These are phyloP conservation scores for Lithophane semibrunnea DNA, from an alignment of 2,888 invertebrate genomes.

Conservation along the genomic window DNA sequence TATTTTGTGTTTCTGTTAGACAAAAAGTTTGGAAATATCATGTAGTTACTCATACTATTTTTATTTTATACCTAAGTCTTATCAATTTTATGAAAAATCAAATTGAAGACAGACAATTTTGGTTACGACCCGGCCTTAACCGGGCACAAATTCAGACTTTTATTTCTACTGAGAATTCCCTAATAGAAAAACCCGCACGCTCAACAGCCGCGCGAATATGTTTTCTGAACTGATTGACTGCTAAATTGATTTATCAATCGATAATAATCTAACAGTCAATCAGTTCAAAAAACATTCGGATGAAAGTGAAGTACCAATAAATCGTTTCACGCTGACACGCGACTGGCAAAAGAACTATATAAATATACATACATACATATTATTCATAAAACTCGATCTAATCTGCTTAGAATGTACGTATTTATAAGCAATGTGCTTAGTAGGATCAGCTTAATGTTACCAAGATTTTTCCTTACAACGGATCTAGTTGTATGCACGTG, in stretches of 20 bases:
- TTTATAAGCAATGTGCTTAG: background rate
- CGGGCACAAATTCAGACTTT: no score
- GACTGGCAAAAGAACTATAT: background rate
- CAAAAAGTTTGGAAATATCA: no score
- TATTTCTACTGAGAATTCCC: background rate
- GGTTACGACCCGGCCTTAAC: no score
- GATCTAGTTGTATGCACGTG: background rate
- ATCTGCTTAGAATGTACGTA: background rate
- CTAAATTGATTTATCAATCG: no score
- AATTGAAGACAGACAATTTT: no score
- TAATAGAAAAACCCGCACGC: background rate
- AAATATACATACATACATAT: no score
- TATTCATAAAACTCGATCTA: background rate
- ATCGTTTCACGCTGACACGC: background rate
- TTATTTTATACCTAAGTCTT: no score
- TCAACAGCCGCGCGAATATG: no score
- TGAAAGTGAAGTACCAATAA: background rate
- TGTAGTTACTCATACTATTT: no score
- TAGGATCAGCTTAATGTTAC: background rate
- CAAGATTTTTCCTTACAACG: background rate
- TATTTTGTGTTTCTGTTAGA: no score
- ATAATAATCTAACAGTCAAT: background rate
- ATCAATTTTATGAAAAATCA: no score
- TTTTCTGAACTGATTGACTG: no score
- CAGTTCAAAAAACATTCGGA: background rate